phyloP scores from a whole-genome alignment of 2,113 vertebrate species.

The Paracanthobrama guichenoti region DNA sequence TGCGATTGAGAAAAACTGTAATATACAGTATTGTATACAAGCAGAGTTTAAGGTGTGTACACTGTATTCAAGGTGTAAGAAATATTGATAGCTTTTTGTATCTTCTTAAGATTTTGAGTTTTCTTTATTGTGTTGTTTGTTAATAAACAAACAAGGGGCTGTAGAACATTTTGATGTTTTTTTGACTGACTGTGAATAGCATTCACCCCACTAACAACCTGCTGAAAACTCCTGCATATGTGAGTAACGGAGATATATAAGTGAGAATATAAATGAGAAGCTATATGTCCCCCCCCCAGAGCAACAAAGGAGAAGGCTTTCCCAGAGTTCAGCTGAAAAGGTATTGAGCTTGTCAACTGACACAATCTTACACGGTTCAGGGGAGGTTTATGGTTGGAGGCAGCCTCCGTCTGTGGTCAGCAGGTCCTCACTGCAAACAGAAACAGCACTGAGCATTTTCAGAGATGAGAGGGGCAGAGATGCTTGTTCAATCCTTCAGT shows the following conservation, averaged over 20 bases:
- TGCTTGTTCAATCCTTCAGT: neutral
- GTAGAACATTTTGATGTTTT: neutral
- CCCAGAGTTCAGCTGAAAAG: conserved; percentile 60
- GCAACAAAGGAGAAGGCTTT: conserved; percentile 48
- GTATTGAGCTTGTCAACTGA: conserved; percentile 60
- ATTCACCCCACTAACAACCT: neutral
- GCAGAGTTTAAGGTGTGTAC: neutral
- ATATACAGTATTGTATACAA: neutral
- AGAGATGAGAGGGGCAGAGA: conserved; percentile 23
- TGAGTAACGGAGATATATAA: neutral
- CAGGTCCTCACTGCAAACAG: conserved; percentile 41
- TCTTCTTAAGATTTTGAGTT: neutral
- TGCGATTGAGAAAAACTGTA: no score
- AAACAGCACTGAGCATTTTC: conserved; percentile 36
- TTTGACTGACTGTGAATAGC: neutral
- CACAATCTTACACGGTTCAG: conserved; percentile 56
- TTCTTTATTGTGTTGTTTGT: neutral
- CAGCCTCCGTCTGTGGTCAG: conserved; percentile 18
- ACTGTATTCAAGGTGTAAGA: neutral
- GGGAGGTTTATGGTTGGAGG: conserved; percentile 41
- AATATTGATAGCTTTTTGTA: neutral
- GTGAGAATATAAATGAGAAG: no score
- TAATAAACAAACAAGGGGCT: neutral
- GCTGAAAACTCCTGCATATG: neutral
- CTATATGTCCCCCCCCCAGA: neutral